Percentiles rank a stretch among this genome's conserved stretches.
Conservation (phyloP, 92 coral and sea anemone species). For the Porites divaricata region DNA sequence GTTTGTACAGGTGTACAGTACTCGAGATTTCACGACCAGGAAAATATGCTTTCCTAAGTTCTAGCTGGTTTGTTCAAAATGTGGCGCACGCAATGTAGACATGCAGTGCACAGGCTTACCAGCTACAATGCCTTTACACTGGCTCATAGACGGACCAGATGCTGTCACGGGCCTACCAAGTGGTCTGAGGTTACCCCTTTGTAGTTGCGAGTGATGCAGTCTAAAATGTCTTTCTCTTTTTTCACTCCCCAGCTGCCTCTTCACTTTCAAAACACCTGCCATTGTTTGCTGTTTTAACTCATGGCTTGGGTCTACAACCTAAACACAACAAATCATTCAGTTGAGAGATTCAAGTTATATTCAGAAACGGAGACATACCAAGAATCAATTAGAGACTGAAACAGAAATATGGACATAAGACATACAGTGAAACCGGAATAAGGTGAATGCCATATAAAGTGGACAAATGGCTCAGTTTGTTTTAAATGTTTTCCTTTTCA, state of each 20-base stretch:
- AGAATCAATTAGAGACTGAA: too few species aligned
- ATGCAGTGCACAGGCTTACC: constrained; percentile 33
- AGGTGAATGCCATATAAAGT: too few species aligned
- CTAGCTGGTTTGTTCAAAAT: background rate
- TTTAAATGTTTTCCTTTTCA: too few species aligned
- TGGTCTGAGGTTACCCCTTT: constrained; percentile 58
- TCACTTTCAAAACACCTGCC: constrained; percentile 62
- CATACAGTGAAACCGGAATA: too few species aligned
- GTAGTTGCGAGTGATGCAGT: constrained; percentile 47
- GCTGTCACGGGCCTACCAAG: constrained; percentile 85
- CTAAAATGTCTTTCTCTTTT: constrained; percentile 26
- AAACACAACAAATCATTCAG: background rate
- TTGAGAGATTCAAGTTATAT: background rate
- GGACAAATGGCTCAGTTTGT: too few species aligned
- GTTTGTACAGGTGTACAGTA: background rate
- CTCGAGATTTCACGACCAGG: background rate
- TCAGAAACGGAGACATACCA: too few species aligned
- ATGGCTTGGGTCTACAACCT: constrained; percentile 86
- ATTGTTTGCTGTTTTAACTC: constrained; percentile 73
- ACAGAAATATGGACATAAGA: too few species aligned
- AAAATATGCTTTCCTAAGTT: background rate
- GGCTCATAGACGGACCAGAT: constrained; percentile 75
- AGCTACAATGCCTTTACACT: constrained; percentile 81
- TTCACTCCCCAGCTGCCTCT: constrained; percentile 53
- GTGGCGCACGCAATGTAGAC: too few species aligned